These are phyloP conservation scores for Cromileptes altivelis DNA, from an alignment of 2,113 vertebrate genomes.

Conservation along the genomic window DNA sequence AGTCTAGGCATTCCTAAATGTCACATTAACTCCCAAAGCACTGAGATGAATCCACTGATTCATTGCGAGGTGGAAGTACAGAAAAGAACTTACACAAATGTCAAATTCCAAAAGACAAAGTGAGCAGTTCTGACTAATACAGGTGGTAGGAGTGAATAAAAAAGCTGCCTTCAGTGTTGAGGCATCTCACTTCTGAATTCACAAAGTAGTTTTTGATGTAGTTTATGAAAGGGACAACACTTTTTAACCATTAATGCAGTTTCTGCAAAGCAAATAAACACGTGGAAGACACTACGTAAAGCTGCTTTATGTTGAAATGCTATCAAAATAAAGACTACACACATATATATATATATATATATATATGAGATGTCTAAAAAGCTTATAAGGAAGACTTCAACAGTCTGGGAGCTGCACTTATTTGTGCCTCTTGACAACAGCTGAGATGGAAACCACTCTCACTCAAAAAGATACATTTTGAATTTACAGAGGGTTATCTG, in stretches of 20 bases:
- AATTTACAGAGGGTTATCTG: neutral
- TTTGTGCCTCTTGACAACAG: neutral
- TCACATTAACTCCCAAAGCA: conserved; percentile 53
- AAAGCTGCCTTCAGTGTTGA: neutral
- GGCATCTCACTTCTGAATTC: neutral
- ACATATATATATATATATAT: neutral
- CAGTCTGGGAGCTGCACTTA: neutral
- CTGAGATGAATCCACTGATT: conserved; percentile 29
- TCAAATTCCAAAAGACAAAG: conserved; percentile 12
- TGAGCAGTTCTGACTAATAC: neutral
- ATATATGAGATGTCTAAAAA: neutral
- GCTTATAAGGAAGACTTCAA: neutral
- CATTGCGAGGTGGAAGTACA: neutral
- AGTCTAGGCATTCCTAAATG: conserved; percentile 67
- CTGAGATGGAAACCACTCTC: too few species aligned
- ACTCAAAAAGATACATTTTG: neutral
- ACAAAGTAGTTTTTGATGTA: neutral
- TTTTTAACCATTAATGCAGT: neutral
- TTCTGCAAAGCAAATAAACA: neutral
- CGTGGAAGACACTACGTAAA: neutral
- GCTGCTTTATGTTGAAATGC: neutral
- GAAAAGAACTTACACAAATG: conserved; percentile 19
- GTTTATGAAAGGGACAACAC: neutral
- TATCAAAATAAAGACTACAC: neutral
- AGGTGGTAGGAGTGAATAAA: neutral